Percentiles rank a stretch among this genome's conserved stretches.
phyloP scores from a whole-genome alignment of 1,140 invertebrate genomes.

The Anagrus nilaparvatae region DNA sequence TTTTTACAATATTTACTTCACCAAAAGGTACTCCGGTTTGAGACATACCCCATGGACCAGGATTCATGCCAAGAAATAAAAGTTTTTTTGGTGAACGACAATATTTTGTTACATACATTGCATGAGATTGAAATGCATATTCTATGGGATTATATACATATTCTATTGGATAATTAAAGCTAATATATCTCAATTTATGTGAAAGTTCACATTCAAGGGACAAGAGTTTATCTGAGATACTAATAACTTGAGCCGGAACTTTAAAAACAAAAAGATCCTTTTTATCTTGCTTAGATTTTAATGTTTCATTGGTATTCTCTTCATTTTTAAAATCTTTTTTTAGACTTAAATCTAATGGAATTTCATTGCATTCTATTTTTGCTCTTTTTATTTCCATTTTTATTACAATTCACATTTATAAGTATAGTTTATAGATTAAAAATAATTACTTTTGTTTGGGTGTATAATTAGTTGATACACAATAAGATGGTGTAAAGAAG shows the following conservation, averaged over 20 bases:
- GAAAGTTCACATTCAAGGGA: constrained; percentile 31
- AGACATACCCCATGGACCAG: constrained; percentile 88
- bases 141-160: constrained; percentile 77
- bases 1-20: constrained; percentile 64
- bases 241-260: constrained; percentile 11
- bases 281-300: constrained; percentile 6
- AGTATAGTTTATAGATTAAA: too few species aligned
- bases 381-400: constrained; percentile 19
- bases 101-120: constrained; percentile 56
- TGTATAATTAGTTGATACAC: too few species aligned
- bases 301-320: constrained; percentile 6
- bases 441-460: too few species aligned
- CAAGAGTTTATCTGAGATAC: constrained; percentile 30
- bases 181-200: constrained; percentile 28
- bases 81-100: constrained; percentile 58
- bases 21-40: constrained; percentile 93
- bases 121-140: constrained; percentile 69
- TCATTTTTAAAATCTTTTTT: constrained; percentile 15
- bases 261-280: constrained; percentile 14
- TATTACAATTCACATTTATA: too few species aligned
- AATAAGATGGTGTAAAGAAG: too few species aligned
- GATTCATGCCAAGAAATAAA: constrained; percentile 86
- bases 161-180: constrained; percentile 43
- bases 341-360: constrained; percentile 16
- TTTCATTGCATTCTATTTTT: constrained; percentile 17